Evolutionary conservation across 1,140 invertebrate genomes (phyloP), one percentile per base, ranked within the genome.

Genomic region (Antheraea pernyi): DNA sequence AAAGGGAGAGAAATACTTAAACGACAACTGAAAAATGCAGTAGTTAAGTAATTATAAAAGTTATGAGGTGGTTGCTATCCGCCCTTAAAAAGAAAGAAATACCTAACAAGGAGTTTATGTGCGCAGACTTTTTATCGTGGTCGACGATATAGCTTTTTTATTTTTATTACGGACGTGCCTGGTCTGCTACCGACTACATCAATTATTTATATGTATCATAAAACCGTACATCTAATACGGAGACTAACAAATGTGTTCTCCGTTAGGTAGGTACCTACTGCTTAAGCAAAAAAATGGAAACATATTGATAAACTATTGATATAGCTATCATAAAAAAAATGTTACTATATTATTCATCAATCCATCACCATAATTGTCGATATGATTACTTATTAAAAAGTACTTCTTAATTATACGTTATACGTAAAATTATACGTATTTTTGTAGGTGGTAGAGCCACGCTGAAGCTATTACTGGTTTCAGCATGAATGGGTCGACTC

Each of bases 161-260:
- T 88, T 80, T 86, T 88, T 84, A 88, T 69, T 69, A 72, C 71
- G 70, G 63, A 86, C 85, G 85, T 88, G 85, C 75, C 74, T 74
- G 74, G 76, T 70, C 76, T 70, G 80, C 82, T 83, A 76, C 79
- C 79, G 85, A 80, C 72, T 79, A 70, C 78, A 77, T 78, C 74
- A 84, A 75, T 83, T 83, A 83, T 81, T 80, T 85, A 80, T 81
- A 78, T 67, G 69, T 60, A 7, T 71, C 59, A 81, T 81, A 78
- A 81, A 79, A 76, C 62, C 58, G 73, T 58, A 68, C 61, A 72
- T 74, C 67, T 65, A 69, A 67, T 72, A 72, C 58, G 58, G n/a
- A 67, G 39, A 61, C 19, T n/a, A 63, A 19, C 19, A 63, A 63
- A 63, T 63, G 37, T 7, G 19, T 37, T n/a, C 16, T 16, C 11